Base-by-base conservation (phyloP, 1,140 invertebrate genomes). In the Camponotus floridanus region DNA sequence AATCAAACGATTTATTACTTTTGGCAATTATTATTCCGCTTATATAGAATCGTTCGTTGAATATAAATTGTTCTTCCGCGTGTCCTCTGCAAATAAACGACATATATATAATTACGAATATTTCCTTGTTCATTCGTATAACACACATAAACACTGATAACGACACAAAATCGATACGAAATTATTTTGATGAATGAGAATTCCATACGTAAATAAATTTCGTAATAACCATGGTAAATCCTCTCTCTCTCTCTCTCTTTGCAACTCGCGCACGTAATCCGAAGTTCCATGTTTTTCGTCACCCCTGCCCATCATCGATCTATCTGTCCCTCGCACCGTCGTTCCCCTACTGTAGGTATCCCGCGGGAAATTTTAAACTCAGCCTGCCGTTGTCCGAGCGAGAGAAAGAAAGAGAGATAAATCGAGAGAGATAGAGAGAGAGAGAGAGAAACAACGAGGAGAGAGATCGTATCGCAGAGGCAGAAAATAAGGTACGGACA, bases 281-380 rank as follows among this genome's bases (percentile, higher is more conserved):
- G 39, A 45, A 70, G 64, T 71, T 33, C 5, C 21, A 61, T 51
- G 9, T 39, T 64, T 76, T 85, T 76, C 51, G 59, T 78, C 81
- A 2, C 36, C 51, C 31, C 51, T 73, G n/a, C 57, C 85, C 45
- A 55, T 81, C 67, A 86, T 80, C 76, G 78, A 67, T 61, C 78
- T 70, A 81, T 48, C 55, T 55, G 33, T 68, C 31, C 42, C 48
- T 39, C 18, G 39, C 55, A 61, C 33, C 61, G 26, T 83, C 79
- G 31, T 39, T 42, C 39, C 13, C 13, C 33, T 68, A 15, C 45
- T 18, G 31, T 59, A n/a, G 48, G n/a, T 21, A 83, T 86, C 90
- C 81, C 89, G 39, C 51, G 90, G 87, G 89, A 91, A 91, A 90
- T 91, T 90, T 91, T 91, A 91, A 90, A 89, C 73, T 86, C 70